These are phyloP conservation scores for Picathartes gymnocephalus DNA, from an alignment of 2,113 vertebrate species.

Conservation along the genomic window DNA sequence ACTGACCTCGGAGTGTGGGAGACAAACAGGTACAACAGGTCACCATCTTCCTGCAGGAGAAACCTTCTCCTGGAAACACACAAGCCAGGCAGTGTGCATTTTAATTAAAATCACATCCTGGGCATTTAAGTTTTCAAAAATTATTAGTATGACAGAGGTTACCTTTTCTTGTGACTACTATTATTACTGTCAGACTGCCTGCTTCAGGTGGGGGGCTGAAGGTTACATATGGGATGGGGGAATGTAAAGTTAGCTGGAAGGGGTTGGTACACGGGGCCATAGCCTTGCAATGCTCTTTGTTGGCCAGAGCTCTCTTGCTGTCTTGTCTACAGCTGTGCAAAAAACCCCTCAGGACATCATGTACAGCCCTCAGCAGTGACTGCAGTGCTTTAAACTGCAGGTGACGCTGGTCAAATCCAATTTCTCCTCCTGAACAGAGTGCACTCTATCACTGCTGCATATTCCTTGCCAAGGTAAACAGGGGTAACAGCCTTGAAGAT, in stretches of 20 bases:
- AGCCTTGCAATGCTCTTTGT: conserved; percentile 38
- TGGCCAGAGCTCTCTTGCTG: conserved; percentile 51
- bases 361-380: conserved; percentile 35
- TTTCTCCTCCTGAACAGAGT: conserved; percentile 38
- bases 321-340: conserved; percentile 58
- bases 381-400: conserved; percentile 71
- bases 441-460: conserved; percentile 13
- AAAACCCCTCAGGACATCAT: conserved; percentile 40
- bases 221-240: conserved; percentile 77
- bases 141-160: conserved; percentile 74
- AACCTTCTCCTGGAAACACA: conserved; percentile 52
- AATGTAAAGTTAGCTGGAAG: conserved; percentile 57
- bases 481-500: conserved; percentile 16
- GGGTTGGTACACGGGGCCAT: conserved; percentile 4
- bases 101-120: conserved; percentile 80
- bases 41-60: conserved; percentile 6
- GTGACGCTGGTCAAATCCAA: conserved; percentile 69
- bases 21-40: not conserved
- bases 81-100: conserved; percentile 65
- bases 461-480: conserved; percentile 74
- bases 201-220: conserved; percentile 68
- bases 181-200: conserved; percentile 75
- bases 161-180: conserved; percentile 75
- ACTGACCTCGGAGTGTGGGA: not conserved
- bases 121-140: conserved; percentile 81